Base-by-base conservation (phyloP, 2,888 invertebrate genomes). In the Drosophila subquinaria region DNA sequence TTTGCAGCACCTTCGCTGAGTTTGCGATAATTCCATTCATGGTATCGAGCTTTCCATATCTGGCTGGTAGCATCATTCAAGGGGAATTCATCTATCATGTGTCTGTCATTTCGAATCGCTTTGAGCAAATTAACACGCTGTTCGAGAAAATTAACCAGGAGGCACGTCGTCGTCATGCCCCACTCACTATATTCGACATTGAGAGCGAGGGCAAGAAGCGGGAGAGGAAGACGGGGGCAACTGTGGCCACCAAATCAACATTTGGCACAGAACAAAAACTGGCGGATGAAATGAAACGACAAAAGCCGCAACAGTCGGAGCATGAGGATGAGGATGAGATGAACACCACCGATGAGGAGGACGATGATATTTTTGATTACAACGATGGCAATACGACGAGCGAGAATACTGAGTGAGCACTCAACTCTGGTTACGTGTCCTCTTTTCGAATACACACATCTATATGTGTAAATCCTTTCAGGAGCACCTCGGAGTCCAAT, bases 41-140 rank as follows among this genome's bases (percentile, higher is more conserved):
- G 89, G 83, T 88, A 1, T 82, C 89, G 8, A 89, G 90, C 36
- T 92, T 92, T 73, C 92, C 93, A 1, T 91, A 84, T 69, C 60
- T 91, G 47, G 89, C 90, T 15, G 90, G 88, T 23, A 91, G 92
- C 67, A 77, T 92, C 42, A 90, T 91, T 42, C 91, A 92, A 68
- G 89, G 90, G 0, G 92, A 92, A 79, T 93, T 93, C 73, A 88
- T 92, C 59, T 88, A 90, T 57, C 89, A 90, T 35, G 92, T 93
- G 17, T 88, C 91, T 50, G 82, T 90, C 65, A 91, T 93, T 35
- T 91, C 91, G 13, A 71, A 90, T 53, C 90, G 93, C 45, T 93
- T 93, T 71, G 80, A 81, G 35, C 82, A 84, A 57, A 73, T 93
- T 45, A 93, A 93, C 72, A 81, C 78, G 30, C 75, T 92, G 3